Percentiles rank a stretch among this genome's conserved stretches.
phyloP scores from a whole-genome alignment of 2,797 vertebrate species.

The Tokudaia muenninki region DNA sequence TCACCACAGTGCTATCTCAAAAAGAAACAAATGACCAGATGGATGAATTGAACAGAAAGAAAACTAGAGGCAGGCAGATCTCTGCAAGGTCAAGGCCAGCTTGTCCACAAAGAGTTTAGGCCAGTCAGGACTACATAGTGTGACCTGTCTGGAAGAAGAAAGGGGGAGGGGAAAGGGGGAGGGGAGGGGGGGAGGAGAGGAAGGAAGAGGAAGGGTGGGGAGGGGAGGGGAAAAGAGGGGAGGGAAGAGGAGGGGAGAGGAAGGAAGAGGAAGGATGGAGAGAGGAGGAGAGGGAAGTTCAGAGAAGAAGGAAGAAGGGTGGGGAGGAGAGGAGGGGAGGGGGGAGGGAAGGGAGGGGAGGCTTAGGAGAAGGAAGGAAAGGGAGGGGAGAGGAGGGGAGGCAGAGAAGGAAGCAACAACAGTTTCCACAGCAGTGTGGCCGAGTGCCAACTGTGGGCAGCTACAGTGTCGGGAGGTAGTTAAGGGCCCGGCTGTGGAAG shows the following conservation, averaged over 20 bases:
- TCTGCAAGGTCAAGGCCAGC: neutral
- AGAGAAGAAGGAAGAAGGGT: no score
- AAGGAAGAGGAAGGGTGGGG: rapidly evolving
- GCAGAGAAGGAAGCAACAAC: no score
- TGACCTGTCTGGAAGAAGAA: neutral
- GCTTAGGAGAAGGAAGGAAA: rapidly evolving
- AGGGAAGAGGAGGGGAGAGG: no score
- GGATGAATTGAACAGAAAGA: neutral
- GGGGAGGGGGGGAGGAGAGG: neutral
- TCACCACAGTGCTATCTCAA: neutral
- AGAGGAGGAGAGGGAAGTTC: no score
- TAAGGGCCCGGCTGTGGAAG: neutral
- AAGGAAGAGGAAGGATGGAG: no score
- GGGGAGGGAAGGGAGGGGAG: no score
- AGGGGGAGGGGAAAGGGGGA: neutral
- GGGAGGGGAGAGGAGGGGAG: rapidly evolving
- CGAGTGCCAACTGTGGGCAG: no score
- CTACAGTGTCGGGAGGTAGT: rapidly evolving
- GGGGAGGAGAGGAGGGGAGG: no score
- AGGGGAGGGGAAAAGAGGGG: no score
- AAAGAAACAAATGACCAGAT: neutral
- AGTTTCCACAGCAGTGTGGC: neutral
- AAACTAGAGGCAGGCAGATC: neutral
- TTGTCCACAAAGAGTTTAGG: neutral
- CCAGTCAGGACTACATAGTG: neutral